phyloP scores from a whole-genome alignment of 2,797 vertebrate genomes.

The Enteromius thamalakanensis region DNA sequence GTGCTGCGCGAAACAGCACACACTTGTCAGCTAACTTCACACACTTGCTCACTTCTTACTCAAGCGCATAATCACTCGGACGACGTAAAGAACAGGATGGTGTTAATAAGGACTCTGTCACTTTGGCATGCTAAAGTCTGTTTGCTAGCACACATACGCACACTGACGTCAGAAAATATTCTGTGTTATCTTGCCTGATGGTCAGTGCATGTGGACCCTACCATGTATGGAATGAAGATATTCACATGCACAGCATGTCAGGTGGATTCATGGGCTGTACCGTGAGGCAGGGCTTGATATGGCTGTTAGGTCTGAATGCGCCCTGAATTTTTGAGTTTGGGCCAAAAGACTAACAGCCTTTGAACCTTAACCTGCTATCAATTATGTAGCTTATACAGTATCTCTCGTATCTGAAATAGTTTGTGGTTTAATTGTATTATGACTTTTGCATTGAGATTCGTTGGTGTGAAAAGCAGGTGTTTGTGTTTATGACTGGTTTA shows the following conservation, averaged over 20 bases:
- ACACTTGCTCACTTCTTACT: conserved; percentile 37
- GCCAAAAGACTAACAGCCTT: conserved; percentile 66
- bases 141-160: background rate
- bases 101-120: conserved; percentile 50
- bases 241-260: conserved; percentile 48
- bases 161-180: background rate
- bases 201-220: background rate
- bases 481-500: conserved; percentile 19
- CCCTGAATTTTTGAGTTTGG: conserved; percentile 66
- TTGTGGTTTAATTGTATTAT: conserved; percentile 32
- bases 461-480: background rate
- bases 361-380: conserved; percentile 69
- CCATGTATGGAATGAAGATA: conserved; percentile 39
- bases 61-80: conserved; percentile 19
- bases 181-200: background rate
- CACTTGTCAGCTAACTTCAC: conserved; percentile 40
- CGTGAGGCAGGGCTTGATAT: conserved; percentile 73
- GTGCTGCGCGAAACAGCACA: conserved; percentile 26
- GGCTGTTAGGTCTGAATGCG: conserved; percentile 64
- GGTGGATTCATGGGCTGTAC: conserved; percentile 64
- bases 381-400: conserved; percentile 24
- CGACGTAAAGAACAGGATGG: conserved; percentile 40
- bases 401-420: conserved; percentile 29
- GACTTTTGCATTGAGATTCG: background rate
- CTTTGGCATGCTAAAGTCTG: conserved; percentile 40